These are phyloP conservation scores for Merodon equestris DNA, from an alignment of 2,888 invertebrate species.

Conservation along the genomic window DNA sequence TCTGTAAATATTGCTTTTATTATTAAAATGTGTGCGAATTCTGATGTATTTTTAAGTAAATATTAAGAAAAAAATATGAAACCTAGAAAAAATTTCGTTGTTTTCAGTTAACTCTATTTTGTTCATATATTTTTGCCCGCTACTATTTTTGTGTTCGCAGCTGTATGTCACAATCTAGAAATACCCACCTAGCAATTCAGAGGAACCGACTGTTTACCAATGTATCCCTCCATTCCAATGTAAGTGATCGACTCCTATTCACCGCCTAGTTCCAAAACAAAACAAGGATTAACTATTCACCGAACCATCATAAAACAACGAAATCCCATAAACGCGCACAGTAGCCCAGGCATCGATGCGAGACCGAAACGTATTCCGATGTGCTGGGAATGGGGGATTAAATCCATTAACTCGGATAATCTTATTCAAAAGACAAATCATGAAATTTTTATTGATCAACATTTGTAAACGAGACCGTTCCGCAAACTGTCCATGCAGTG, in stretches of 20 bases:
- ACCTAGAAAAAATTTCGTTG: too few relatives aligned
- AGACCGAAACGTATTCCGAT: too few relatives aligned
- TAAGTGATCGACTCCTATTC: slow-evolving; percentile 45
- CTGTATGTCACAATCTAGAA: too few relatives aligned
- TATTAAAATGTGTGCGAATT: too few relatives aligned
- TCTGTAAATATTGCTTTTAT: too few relatives aligned
- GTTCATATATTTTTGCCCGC: too few relatives aligned
- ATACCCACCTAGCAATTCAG: too few relatives aligned
- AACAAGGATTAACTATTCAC: slow-evolving; percentile 39
- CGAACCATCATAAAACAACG: slow-evolving; percentile 42
- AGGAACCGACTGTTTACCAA: slow-evolving; percentile 22
- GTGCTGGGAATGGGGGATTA: slow-evolving; percentile 45
- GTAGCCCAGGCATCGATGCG: slow-evolving; percentile 20
- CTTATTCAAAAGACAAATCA: slow-evolving; percentile 75
- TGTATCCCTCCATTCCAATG: too few relatives aligned
- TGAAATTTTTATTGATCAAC: slow-evolving; percentile 78
- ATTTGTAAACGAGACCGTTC: slow-evolving; percentile 74
- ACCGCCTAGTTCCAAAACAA: slow-evolving; percentile 39
- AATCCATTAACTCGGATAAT: slow-evolving; percentile 75
- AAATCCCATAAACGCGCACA: slow-evolving; percentile 43
- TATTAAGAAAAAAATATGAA: too few relatives aligned
- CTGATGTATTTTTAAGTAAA: too few relatives aligned
- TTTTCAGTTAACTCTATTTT: too few relatives aligned
- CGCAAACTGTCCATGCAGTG: slow-evolving; percentile 40
- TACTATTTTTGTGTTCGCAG: too few relatives aligned